phyloP scores from a whole-genome alignment of 2,888 invertebrate species.

The Caenorhabditis sp. region DNA sequence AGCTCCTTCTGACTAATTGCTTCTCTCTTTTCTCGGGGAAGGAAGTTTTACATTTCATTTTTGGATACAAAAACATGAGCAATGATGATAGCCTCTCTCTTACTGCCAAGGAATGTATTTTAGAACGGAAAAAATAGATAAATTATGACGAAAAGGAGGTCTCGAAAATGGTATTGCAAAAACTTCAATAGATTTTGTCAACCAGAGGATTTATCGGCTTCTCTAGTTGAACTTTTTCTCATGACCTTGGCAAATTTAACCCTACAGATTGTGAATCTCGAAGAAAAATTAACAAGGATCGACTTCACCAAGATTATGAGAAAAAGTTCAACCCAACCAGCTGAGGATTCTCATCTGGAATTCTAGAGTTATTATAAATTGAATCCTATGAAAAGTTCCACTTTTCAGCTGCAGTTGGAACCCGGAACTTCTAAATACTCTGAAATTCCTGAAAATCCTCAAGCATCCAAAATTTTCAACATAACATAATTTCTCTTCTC shows the following conservation, averaged over 20 bases:
- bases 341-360: no score
- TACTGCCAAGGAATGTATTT: not conserved
- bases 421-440: no score
- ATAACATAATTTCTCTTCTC: slow-evolving; percentile 5
- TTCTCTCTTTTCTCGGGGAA: not conserved
- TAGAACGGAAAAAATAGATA: slow-evolving; percentile 27
- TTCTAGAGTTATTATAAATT: no score
- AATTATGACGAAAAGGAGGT: not conserved
- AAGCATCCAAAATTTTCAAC: not conserved
- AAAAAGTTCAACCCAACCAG: no score
- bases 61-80: slow-evolving; percentile 7
- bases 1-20: slow-evolving; percentile 26
- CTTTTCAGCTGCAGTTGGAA: no score
- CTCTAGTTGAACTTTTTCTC: no score
- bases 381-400: no score
- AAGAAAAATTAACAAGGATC: no score
- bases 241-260: no score
- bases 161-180: not conserved
- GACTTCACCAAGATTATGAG: no score
- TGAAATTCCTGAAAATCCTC: not conserved
- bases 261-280: no score
- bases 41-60: slow-evolving; percentile 30
- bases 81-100: slow-evolving; percentile 18
- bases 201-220: no score
- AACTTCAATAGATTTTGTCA: not conserved